Evolutionary conservation across 1,140 invertebrate genomes (phyloP).

Genomic region (Olivierus martensii): DNA sequence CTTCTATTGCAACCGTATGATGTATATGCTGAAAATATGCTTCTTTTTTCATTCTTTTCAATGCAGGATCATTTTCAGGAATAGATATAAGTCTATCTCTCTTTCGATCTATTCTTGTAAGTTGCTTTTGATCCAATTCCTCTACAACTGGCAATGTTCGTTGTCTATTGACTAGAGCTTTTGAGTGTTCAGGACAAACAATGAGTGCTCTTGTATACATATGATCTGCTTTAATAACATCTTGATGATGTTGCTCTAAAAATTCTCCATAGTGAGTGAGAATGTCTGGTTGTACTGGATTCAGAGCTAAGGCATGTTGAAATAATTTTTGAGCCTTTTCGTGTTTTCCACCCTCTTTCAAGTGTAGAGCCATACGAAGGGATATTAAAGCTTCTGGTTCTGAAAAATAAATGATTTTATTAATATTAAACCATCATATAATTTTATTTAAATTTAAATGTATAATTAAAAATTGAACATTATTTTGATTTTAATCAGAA

Average conservation of each 20-base stretch:
- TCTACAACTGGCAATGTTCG: constrained; percentile 78
- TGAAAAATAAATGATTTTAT: background rate
- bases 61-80: constrained; percentile 58
- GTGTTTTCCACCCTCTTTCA: constrained; percentile 62
- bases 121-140: constrained; percentile 63
- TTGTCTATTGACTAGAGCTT: constrained; percentile 62
- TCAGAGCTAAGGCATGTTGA: constrained; percentile 74
- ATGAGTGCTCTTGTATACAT: constrained; percentile 68
- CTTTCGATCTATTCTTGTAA: constrained; percentile 74
- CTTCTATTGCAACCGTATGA: constrained; percentile 94
- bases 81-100: constrained; percentile 61
- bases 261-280: constrained; percentile 88
- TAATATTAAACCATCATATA: too few species aligned
- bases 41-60: constrained; percentile 79
- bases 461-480: too few species aligned
- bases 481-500: too few species aligned
- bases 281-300: constrained; percentile 82
- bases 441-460: too few species aligned
- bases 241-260: constrained; percentile 67
- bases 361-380: constrained; percentile 64
- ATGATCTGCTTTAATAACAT: constrained; percentile 79
- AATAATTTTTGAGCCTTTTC: constrained; percentile 79
- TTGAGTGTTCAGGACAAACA: constrained; percentile 62
- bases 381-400: constrained; percentile 60
- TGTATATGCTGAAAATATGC: constrained; percentile 93